These are phyloP conservation scores for Lophotriccus pileatus DNA, from an alignment of 2,797 vertebrate genomes.

Conservation along the genomic window DNA sequence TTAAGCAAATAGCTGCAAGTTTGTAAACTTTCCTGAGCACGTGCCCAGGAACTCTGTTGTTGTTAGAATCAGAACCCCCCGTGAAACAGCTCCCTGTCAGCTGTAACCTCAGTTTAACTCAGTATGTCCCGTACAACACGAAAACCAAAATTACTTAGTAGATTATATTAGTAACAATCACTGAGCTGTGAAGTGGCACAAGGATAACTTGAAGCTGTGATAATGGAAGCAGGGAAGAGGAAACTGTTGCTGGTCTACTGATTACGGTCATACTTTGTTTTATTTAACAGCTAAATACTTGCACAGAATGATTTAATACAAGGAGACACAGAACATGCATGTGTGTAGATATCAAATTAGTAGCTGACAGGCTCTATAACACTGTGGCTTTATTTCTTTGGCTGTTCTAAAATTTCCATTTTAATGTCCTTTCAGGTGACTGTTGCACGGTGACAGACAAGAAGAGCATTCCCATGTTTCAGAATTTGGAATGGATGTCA, in stretches of 20 bases:
- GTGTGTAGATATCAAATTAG: conserved; percentile 52
- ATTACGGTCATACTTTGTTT: background rate
- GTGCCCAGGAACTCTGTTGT: fast-evolving
- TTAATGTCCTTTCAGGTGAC: background rate
- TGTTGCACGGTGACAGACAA: background rate
- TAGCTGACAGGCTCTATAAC: conserved; percentile 23
- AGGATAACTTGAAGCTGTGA: background rate
- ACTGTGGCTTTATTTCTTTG: background rate
- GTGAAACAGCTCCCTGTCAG: background rate
- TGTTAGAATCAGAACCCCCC: background rate
- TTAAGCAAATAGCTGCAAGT: background rate
- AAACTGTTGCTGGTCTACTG: background rate
- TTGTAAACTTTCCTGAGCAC: background rate
- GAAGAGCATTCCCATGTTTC: background rate
- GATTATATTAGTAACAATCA: background rate
- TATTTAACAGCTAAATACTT: conserved; percentile 16
- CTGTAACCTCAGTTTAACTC: background rate
- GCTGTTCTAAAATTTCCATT: background rate
- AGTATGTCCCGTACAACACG: fast-evolving
- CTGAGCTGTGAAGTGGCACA: background rate
- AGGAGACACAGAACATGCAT: conserved; percentile 42
- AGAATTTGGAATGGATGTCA: background rate
- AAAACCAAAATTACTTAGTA: background rate
- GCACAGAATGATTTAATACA: conserved; percentile 38
- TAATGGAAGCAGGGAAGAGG: background rate